Evolutionary conservation across 2,113 vertebrate genomes (phyloP).

Genomic region (Eretmochelys imbricata): DNA sequence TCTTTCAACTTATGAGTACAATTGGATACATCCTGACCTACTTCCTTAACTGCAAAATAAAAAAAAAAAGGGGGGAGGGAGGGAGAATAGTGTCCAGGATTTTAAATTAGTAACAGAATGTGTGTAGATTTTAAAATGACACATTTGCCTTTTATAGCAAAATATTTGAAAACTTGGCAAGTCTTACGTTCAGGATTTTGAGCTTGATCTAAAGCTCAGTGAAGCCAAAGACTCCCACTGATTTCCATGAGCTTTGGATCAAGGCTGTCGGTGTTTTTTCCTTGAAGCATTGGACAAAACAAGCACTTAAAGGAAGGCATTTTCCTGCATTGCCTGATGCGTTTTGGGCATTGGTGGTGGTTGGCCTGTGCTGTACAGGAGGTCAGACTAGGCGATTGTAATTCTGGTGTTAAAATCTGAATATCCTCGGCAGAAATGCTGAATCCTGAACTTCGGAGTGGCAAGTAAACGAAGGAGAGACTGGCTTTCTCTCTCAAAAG

Average conservation of each 20-base stretch:
- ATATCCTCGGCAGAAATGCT: background rate
- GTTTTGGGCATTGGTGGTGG: conserved; percentile 12
- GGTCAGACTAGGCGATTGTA: background rate
- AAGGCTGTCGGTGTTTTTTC: background rate
- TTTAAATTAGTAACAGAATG: background rate
- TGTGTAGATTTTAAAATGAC: background rate
- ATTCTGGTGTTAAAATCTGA: background rate
- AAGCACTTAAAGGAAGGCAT: conserved; percentile 2
- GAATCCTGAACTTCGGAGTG: background rate
- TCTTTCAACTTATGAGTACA: background rate
- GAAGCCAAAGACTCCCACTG: conserved; percentile 6
- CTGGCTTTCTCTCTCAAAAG: background rate
- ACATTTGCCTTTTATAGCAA: background rate
- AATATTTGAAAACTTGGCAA: background rate
- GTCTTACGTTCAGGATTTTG: background rate
- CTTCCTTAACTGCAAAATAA: background rate
- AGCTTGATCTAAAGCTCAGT: conserved; percentile 11
- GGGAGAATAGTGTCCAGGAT: background rate
- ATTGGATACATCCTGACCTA: rapidly evolving
- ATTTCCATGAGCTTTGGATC: conserved; percentile 37
- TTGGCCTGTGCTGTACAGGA: conserved; percentile 17
- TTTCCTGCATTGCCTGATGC: background rate
- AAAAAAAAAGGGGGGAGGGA: background rate
- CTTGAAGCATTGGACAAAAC: conserved; percentile 17
- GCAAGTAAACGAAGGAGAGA: background rate